Evolutionary conservation across 2,797 vertebrate genomes (phyloP).

Genomic region (Enteromius trimaculatus): DNA sequence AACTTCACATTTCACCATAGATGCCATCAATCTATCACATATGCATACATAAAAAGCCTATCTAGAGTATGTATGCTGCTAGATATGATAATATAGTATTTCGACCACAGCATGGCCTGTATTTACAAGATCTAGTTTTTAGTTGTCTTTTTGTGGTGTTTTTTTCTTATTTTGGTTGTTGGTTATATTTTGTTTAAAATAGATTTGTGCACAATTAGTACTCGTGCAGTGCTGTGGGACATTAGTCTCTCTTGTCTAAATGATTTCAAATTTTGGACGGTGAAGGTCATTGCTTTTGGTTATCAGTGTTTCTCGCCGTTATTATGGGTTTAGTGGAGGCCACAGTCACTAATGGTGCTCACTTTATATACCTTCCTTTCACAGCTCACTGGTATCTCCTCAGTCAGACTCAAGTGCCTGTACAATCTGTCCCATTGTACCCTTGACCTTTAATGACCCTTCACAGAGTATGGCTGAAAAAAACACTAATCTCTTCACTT

Average conservation of each 20-base stretch:
- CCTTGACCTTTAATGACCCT: slow-evolving; percentile 68
- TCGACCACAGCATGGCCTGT: not conserved
- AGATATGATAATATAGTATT: not conserved
- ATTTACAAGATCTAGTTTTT: not conserved
- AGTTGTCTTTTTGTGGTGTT: not conserved
- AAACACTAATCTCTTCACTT: slow-evolving; percentile 78
- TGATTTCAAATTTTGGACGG: not conserved
- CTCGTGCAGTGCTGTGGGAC: not conserved
- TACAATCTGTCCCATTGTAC: slow-evolving; percentile 62
- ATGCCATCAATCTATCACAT: not conserved
- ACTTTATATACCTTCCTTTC: slow-evolving; percentile 89
- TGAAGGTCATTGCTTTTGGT: slow-evolving; percentile 32
- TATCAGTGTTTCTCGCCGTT: slow-evolving; percentile 7
- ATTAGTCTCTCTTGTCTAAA: slow-evolving; percentile 1
- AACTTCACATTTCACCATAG: not conserved
- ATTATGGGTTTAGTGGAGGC: slow-evolving; percentile 20
- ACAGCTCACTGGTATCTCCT: slow-evolving; percentile 91
- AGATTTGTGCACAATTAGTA: not conserved
- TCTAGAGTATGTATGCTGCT: not conserved
- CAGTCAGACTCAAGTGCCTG: slow-evolving; percentile 85
- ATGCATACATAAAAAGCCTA: not conserved
- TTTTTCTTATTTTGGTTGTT: no score
- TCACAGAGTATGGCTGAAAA: slow-evolving; percentile 71
- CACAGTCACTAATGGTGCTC: slow-evolving; percentile 81
- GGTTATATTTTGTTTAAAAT: not conserved